Base-by-base conservation (phyloP, 2,797 vertebrate genomes). In the Bradypodion pumilum region DNA sequence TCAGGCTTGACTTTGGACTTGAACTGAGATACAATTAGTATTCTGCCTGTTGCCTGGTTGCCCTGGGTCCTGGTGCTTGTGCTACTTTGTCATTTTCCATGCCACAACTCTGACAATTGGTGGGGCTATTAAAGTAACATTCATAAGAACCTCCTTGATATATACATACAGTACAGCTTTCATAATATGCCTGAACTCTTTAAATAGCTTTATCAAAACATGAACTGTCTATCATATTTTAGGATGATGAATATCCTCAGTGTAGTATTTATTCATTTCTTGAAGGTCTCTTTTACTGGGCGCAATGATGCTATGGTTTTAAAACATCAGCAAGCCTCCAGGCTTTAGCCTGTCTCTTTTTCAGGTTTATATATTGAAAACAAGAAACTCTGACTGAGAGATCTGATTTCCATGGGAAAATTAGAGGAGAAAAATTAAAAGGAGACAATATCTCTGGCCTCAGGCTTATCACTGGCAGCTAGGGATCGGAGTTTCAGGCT, bases 321-420 rank as follows among this genome's bases (percentile, higher is more conserved):
- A 84, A 2, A 73, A 81, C 27, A 56, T 59, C 63, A 25, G 44
- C 80, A 82, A 82, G 35, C 73, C 73, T 68, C 49, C 74, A 74
- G 74, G 29, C 52, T 70, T 78, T 84, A 78, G 69, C 27, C 84
- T 49, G 29, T 73, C 74, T 37, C 12, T 78, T 81, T 59, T 40
- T 46, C 2, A 70, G 35, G 74, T 87, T 68, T 66, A 78, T 37
- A 70, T 84, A 77, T 87, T 66, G 75, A 63, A 87, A 25, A 83
- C 7, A 44, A 69, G n/a, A 69, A 59, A 13, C 3, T 80, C 82
- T 88, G 46, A 56, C 52, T 60, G 35, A 72, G 52, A 77, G 2
- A 84, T 16, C 8, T 56, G 29, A 85, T 82, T 80, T 86, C 56
- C 40, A 82, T 52, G 13, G 0, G 0, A 49, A n/a, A 84, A 65